Conservation (phyloP, 2,113 vertebrate species). For the Riparia riparia region DNA sequence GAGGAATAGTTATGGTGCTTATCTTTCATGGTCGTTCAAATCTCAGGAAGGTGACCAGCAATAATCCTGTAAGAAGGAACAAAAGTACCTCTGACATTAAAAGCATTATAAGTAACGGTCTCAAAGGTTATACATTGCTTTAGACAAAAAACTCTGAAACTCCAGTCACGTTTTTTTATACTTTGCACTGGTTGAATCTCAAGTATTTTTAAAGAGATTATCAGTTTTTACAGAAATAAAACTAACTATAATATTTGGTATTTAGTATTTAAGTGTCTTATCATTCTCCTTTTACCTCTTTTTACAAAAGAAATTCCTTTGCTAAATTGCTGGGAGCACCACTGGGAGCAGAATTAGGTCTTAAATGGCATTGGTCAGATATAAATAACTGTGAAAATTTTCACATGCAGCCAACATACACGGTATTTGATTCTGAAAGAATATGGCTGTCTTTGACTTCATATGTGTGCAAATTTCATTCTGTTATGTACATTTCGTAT, state of each 20-base stretch:
- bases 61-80: constrained; percentile 76
- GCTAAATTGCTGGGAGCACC: constrained; percentile 2
- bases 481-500: constrained; percentile 42
- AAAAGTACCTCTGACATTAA: constrained; percentile 81
- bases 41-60: constrained; percentile 93
- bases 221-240: constrained; percentile 31
- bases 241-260: not conserved
- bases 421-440: constrained; percentile 50
- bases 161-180: not conserved
- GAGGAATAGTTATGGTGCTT: constrained; percentile 78
- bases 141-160: not conserved
- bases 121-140: constrained; percentile 32
- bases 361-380: constrained; percentile 39
- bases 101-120: not conserved
- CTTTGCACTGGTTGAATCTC: constrained; percentile 17
- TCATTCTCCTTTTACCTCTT: not conserved
- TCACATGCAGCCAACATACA: constrained; percentile 42
- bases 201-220: constrained; percentile 28
- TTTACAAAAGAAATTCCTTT: not conserved
- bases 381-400: constrained; percentile 75
- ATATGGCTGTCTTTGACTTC: constrained; percentile 37
- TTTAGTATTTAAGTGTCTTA: constrained; percentile 6
- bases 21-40: constrained; percentile 76
- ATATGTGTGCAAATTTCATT: constrained; percentile 46
- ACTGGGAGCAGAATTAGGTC: constrained; percentile 13